phyloP scores from a whole-genome alignment of 1,140 invertebrate genomes.

The Nomia melanderi region DNA sequence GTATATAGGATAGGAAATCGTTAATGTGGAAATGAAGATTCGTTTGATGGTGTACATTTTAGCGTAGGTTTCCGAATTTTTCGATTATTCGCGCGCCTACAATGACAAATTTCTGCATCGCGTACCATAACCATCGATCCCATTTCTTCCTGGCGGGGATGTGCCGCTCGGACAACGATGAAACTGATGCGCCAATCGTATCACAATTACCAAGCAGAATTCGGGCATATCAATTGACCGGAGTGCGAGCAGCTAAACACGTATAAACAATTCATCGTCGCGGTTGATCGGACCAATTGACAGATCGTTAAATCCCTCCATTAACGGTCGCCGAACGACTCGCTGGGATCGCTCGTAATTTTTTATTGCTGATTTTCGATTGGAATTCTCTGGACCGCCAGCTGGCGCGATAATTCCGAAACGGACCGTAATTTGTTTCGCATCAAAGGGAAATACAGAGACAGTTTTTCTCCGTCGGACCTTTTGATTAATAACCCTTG shows the following conservation, averaged over 20 bases:
- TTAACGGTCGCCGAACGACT: conserved; percentile 9
- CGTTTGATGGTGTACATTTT: too few relatives aligned
- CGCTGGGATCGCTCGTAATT: not conserved
- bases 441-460: not conserved
- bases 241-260: not conserved
- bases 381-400: too few relatives aligned
- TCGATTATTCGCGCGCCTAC: too few relatives aligned
- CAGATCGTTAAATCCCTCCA: conserved; percentile 22
- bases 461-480: not conserved
- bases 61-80: too few relatives aligned
- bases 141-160: not conserved
- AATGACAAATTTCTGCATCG: not conserved
- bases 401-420: too few relatives aligned
- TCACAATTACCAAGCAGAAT: conserved; percentile 9
- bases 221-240: conserved; percentile 5
- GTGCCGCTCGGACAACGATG: not conserved
- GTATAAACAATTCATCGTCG: conserved; percentile 28
- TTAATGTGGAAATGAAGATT: too few relatives aligned
- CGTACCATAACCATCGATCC: not conserved
- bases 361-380: too few relatives aligned
- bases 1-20: too few relatives aligned
- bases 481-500: conserved; percentile 44
- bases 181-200: conserved; percentile 3
- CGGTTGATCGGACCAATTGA: conserved; percentile 15
- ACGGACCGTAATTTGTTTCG: conserved; percentile 1